Evolutionary conservation across 1,140 invertebrate species (phyloP), one percentile per base, ranked within the genome.

Genomic region (Penaeus chinensis): DNA sequence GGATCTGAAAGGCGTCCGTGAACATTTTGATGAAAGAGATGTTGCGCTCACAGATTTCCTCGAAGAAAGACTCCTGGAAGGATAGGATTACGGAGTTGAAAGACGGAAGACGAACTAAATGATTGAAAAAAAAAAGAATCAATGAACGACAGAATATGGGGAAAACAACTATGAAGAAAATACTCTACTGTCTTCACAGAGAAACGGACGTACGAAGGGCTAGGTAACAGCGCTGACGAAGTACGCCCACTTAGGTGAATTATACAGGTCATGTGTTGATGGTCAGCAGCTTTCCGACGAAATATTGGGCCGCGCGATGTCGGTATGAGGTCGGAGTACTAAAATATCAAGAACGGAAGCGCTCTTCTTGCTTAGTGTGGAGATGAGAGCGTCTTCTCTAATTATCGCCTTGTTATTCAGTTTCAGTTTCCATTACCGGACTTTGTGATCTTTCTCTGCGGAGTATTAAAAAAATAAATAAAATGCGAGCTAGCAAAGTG

Each of bases 251-350:
- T 42, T 47, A 42, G 32, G 37, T 37, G 77, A 47, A 78, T 42
- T 78, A 32, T 78, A 47, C 77, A 78, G 76, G 32, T 19, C 18
- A n/a, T 37, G 22, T 79, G 20, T 79, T 79, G 47, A 79, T 60
- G 37, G 42, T 42, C 77, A 79, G 18, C 18, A 42, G 77, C 77
- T 47, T 47, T n/a, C 37, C 42, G 77, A 47, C 4, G 47, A 79
- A 79, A 79, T 11, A 54, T 5, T 47, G 77, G 77, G 61, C 60
- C 42, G 77, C 54, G 7, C 1, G 42, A 79, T 22, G 47, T 54
- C 24, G 77, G 3, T 60, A 1, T 19, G 1, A 54, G 19, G 77
- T 79, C 47, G 77, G 11, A 79, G 42, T 22, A 27, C 60, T 13
- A 60, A 61, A 22, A 60, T 79, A 19, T 19, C 66, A 22, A 71